A percentile compares a stretch with the other conserved stretches of the same genome.
Conservation (phyloP, 2,888 invertebrate genomes). For the Lumbricus terrestris region DNA sequence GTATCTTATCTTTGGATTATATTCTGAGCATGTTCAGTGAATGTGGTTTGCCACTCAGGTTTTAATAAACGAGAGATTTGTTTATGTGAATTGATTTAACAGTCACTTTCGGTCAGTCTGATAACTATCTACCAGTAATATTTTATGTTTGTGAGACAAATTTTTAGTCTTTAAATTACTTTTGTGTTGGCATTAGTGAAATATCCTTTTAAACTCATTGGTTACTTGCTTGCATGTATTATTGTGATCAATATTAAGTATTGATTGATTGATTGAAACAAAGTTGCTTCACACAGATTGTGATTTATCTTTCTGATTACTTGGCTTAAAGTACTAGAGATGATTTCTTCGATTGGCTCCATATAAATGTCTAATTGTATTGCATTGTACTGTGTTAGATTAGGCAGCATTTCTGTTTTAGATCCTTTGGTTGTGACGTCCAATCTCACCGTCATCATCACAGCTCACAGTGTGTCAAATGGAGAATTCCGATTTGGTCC, state of each 20-base stretch:
- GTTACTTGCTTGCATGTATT: no score
- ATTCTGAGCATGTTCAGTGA: not conserved
- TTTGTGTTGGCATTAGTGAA: not conserved
- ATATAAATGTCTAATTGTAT: not conserved
- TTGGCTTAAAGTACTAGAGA: not conserved
- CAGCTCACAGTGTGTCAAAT: slow-evolving; percentile 55
- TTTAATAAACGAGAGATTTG: no score
- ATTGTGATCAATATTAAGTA: no score
- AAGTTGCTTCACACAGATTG: no score
- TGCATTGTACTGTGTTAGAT: not conserved
- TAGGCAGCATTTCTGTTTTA: slow-evolving; percentile 32
- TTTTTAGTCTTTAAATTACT: not conserved
- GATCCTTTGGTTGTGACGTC: slow-evolving; percentile 46
- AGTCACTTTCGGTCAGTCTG: not conserved
- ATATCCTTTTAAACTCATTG: not conserved
- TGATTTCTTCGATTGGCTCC: not conserved
- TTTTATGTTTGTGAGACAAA: not conserved
- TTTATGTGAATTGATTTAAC: no score
- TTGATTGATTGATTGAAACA: no score
- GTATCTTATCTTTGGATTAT: not conserved
- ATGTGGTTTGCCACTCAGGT: no score
- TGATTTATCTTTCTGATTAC: not conserved
- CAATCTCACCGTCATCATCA: slow-evolving; percentile 45
- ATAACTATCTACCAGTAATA: not conserved
- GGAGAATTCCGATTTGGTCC: slow-evolving; percentile 51